Evolutionary conservation across 2,888 invertebrate genomes (phyloP).

Genomic region (Cloeon dipterum): DNA sequence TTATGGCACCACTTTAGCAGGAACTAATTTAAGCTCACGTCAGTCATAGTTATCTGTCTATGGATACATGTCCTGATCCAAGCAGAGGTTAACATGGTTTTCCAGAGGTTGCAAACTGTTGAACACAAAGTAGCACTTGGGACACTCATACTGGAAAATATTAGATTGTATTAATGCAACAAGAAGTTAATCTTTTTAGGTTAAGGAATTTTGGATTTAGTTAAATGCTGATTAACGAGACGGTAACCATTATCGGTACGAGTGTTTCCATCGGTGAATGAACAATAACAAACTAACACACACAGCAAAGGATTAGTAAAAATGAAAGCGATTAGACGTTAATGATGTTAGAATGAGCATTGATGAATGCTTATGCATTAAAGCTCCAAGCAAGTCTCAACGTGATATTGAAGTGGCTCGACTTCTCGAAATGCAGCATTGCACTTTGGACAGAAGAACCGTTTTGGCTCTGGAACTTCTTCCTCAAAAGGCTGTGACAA

Average conservation of each 20-base stretch:
- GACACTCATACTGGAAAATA: not conserved
- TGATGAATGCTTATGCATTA: not conserved
- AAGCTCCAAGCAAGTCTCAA: slow-evolving; percentile 21
- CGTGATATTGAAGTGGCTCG: slow-evolving; percentile 28
- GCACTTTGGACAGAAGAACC: slow-evolving; percentile 31
- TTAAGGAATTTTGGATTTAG: no score
- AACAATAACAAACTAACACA: no score
- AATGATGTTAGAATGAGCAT: no score
- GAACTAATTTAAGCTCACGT: no score
- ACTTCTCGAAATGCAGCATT: slow-evolving; percentile 25
- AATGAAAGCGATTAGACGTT: no score
- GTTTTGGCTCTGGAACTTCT: slow-evolving; percentile 19
- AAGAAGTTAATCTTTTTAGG: not conserved
- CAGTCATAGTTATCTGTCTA: no score
- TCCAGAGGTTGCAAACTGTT: not conserved
- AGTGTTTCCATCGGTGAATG: no score
- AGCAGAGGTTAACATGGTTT: not conserved
- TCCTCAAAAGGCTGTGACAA: slow-evolving; percentile 7
- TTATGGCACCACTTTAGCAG: no score
- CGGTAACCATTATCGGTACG: no score
- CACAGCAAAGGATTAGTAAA: no score
- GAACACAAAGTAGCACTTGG: not conserved
- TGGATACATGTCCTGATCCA: not conserved
- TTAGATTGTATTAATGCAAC: not conserved
- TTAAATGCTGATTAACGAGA: no score